Conservation (phyloP, 2,888 invertebrate genomes). For the Tetropium fuscum region DNA sequence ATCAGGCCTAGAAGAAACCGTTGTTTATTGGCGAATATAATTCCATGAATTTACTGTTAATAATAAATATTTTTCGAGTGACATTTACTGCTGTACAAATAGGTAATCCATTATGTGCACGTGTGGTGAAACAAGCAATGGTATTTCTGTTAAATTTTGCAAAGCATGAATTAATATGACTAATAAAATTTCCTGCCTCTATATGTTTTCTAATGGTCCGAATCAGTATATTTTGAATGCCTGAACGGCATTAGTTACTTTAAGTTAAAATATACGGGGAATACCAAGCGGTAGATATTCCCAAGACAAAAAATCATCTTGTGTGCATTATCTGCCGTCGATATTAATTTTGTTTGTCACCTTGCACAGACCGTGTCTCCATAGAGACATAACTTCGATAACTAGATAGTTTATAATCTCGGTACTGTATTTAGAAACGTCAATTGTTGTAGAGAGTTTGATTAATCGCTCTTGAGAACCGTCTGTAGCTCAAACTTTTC, state of each 20-base stretch:
- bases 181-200: too few species aligned
- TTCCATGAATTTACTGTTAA: slow-evolving; percentile 25
- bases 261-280: too few species aligned
- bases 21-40: slow-evolving; percentile 28
- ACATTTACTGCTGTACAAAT: slow-evolving; percentile 22
- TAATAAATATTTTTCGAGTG: slow-evolving; percentile 25
- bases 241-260: too few species aligned
- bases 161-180: too few species aligned
- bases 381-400: slow-evolving; percentile 18
- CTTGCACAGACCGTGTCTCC: slow-evolving; percentile 1
- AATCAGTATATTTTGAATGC: too few species aligned
- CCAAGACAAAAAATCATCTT: too few species aligned
- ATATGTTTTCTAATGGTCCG: too few species aligned
- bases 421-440: slow-evolving; percentile 12
- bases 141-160: too few species aligned
- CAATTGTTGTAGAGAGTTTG: slow-evolving; percentile 11
- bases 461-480: slow-evolving; percentile 7
- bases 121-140: too few species aligned
- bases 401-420: slow-evolving; percentile 17
- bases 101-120: slow-evolving; percentile 10
- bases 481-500: slow-evolving; percentile 2
- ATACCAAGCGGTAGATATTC: too few species aligned
- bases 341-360: slow-evolving; percentile 12
- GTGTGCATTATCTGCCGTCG: not conserved
- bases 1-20: slow-evolving; percentile 14